phyloP scores from a whole-genome alignment of 2,888 invertebrate species.

The Morpho deidamia region DNA sequence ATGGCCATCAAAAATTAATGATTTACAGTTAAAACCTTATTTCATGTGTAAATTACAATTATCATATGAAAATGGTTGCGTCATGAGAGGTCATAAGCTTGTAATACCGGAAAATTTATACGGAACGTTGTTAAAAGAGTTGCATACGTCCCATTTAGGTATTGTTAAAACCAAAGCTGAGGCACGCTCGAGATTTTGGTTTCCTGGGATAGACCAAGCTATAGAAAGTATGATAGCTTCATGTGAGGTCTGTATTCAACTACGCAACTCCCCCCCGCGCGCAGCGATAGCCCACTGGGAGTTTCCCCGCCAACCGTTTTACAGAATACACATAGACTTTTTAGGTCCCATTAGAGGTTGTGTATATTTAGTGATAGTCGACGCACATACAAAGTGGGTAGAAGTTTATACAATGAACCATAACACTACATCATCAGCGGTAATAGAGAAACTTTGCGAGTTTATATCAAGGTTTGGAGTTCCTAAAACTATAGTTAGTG shows the following conservation, averaged over 20 bases:
- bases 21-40: conserved; percentile 12
- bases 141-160: conserved; percentile 25
- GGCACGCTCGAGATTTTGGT: conserved; percentile 27
- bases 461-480: conserved; percentile 13
- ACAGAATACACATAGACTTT: conserved; percentile 23
- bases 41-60: conserved; percentile 19
- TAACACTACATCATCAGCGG: not conserved
- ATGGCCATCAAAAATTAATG: conserved; percentile 19
- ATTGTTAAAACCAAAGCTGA: conserved; percentile 31
- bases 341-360: conserved; percentile 13
- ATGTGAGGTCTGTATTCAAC: conserved; percentile 14
- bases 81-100: conserved; percentile 23
- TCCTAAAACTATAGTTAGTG: conserved; percentile 9
- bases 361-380: conserved; percentile 23
- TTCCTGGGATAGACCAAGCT: conserved; percentile 16
- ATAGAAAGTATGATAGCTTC: conserved; percentile 10
- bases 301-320: conserved; percentile 12
- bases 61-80: conserved; percentile 26
- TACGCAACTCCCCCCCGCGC: conserved; percentile 19
- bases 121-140: conserved; percentile 1
- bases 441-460: conserved; percentile 16
- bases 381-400: conserved; percentile 26
- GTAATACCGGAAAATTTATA: conserved; percentile 22
- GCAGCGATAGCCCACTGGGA: conserved; percentile 19
- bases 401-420: conserved; percentile 15